Evolutionary conservation across 2,113 vertebrate genomes (phyloP), one percentile per base, ranked within the genome.

Genomic region (Raja brachyura): DNA sequence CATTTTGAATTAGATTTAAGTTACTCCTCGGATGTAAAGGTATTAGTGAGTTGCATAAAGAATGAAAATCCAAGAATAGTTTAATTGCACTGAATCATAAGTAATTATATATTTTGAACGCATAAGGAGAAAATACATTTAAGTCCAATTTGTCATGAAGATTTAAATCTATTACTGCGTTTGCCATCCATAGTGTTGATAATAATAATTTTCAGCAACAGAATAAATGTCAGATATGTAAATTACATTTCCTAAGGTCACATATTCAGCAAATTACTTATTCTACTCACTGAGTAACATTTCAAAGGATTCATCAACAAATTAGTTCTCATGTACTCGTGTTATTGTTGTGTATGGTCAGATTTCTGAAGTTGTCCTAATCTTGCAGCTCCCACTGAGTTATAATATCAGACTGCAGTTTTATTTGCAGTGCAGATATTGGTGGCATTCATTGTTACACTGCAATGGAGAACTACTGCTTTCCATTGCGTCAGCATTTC

Each of bases 41-140:
- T 18, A 78, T 93, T 73, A 93, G 94, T 0, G 78, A 14, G 66
- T 81, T 39, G 93, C 93, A 93, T 93, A 81, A 88, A 94, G 70
- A 93, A n/a, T 14, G 6, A 79, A 66, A 81, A 73, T 54, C 9
- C 39, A 48, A 11, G 70, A 13, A 48, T 25, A 56, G 56, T 48
- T 56, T 9, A 56, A 48, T 85, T 48, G n/a, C 14, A 33, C 9
- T 88, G 85, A 88, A 66, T 61, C 28, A 18, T 28, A 70, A 90
- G 18, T 48, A n/a, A 90, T 48, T 70, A 10, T 70, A 25, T 20
- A 10, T 28, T 73, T 92, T 73, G 63, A 20, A 73, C 25, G 66
- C 90, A 54, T 33, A 73, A 92, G 90, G 90, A 73, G 14, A 92
- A 33, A 22, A 25, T 31, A 39, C 66, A 54, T 48, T 70, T 48